phyloP scores from a whole-genome alignment of 2,888 invertebrate genomes.

The Apodemia mormo region DNA sequence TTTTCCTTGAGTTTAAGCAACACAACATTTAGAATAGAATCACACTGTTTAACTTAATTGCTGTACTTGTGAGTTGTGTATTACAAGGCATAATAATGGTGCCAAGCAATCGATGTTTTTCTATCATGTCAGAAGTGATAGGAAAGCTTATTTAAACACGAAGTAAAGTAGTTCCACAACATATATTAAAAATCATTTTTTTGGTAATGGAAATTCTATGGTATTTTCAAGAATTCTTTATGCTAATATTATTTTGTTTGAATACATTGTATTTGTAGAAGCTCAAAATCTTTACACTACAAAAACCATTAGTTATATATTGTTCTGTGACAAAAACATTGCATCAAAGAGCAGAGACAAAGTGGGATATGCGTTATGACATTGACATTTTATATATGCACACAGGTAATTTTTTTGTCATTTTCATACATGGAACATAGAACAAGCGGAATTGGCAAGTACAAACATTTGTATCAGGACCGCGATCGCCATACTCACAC shows the following conservation, averaged over 20 bases:
- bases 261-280: background rate
- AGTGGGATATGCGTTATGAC: background rate
- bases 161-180: background rate
- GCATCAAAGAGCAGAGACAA: background rate
- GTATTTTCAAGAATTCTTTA: background rate
- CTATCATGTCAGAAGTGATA: background rate
- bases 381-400: slow-evolving; percentile 3
- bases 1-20: background rate
- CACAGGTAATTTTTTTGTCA: too few relatives aligned
- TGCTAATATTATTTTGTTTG: background rate
- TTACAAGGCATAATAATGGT: background rate
- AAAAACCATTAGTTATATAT: background rate
- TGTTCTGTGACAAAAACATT: background rate
- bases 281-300: background rate
- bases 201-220: background rate
- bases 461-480: too few relatives aligned
- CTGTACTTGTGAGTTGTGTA: background rate
- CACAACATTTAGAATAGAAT: background rate
- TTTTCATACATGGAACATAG: too few relatives aligned
- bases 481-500: too few relatives aligned
- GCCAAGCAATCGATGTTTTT: slow-evolving; percentile 11
- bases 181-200: background rate
- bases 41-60: background rate
- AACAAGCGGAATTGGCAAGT: too few relatives aligned
- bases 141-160: background rate